Base-by-base conservation (phyloP, 2,888 invertebrate species). In the Sepioteuthis lessoniana region DNA sequence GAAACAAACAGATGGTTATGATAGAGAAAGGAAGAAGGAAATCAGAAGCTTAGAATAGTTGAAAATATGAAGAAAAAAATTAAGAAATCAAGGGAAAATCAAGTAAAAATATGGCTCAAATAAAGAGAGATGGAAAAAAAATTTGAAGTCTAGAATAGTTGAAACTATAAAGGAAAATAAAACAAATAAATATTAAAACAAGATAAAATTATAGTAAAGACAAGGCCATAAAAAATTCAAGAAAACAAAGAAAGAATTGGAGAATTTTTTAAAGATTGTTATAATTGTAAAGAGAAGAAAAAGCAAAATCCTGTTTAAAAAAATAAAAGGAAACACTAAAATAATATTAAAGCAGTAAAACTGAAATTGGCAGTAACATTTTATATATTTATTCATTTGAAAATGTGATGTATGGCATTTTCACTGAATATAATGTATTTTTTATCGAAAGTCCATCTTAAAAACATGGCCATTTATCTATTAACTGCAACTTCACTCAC, bases 361-460 rank as follows among this genome's bases (percentile, higher is more conserved):
- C 2, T n/a, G 76, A 16, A n/a, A 76, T 76, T 76, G 76, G n/a
- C n/a, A 76, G 76, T 25, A 16, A 76, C n/a, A 76, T n/a, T 76
- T 76, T 76, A 35, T 76, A 76, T 31, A 76, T 76, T 76, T 76
- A n/a, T 76, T 76, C 76, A 76, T 76, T 76, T n/a, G n/a, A 76
- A 76, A 55, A 76, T n/a, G 76, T 76, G 76, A 76, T 76, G 76
- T 76, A 76, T 76, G 76, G 76, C n/a, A 76, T 76, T 76, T 76
- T 76, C 76, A 76, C 35, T n/a, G 76, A 35, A 76, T n/a, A 76
- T 76, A 76, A 76, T n/a, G n/a, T 76, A 76, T 76, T 76, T 76
- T 76, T 76, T 13, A 76, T 76, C n/a, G 5, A 31, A 76, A 76
- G 76, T 76, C 76, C 76, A 76, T 76, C n/a, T n/a, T 76, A 76